A percentile compares a stretch with the other conserved stretches of the same genome.
Evolutionary conservation across 2,113 vertebrate species (phyloP).

Genomic region (Malurus cyaneus): DNA sequence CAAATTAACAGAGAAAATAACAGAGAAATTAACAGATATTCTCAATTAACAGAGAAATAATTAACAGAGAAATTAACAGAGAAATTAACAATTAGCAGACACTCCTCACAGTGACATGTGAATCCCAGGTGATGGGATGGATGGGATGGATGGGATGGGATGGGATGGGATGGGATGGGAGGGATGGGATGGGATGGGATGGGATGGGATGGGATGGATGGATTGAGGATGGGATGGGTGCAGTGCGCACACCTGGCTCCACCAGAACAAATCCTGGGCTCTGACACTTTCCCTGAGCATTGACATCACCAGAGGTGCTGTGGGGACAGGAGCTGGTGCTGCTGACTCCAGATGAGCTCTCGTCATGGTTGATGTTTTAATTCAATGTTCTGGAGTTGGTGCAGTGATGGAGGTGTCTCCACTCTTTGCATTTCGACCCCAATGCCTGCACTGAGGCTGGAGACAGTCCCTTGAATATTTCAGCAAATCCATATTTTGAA

Average conservation of each 20-base stretch:
- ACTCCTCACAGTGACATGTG: too few species aligned
- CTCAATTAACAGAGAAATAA: too few species aligned
- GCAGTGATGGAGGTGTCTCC: background rate
- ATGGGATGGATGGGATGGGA: too few species aligned
- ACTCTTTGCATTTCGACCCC: accelerated
- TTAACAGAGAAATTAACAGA: too few species aligned
- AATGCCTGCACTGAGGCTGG: background rate
- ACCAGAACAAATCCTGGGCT: background rate
- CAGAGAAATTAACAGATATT: too few species aligned
- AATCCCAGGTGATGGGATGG: background rate
- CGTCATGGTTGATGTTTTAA: background rate
- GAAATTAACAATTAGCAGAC: too few species aligned
- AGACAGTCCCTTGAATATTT: background rate
- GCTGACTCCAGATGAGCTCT: background rate
- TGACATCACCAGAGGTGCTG: background rate
- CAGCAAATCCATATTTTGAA: background rate
- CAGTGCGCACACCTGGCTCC: background rate
- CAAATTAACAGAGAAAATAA: too few species aligned
- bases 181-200: too few species aligned
- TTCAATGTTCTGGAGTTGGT: background rate
- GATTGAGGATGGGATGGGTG: too few species aligned
- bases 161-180: background rate
- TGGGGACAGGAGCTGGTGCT: background rate
- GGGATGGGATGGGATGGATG: background rate
- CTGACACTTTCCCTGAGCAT: accelerated